Percentiles rank a stretch among this genome's conserved stretches.
These are phyloP conservation scores for Camptogramma bilineatum DNA, from an alignment of 2,888 invertebrate genomes.

Conservation along the genomic window DNA sequence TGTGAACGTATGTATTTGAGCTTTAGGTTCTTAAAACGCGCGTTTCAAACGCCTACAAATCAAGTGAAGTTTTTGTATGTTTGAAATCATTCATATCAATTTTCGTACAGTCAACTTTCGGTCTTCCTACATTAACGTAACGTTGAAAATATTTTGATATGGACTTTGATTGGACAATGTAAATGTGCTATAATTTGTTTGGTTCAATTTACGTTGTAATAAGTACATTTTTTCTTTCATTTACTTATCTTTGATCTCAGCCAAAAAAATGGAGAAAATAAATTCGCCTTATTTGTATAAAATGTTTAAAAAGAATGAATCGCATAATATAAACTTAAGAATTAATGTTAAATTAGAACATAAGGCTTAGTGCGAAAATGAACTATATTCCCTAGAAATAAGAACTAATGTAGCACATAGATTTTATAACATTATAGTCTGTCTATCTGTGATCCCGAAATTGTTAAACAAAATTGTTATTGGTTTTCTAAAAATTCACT, in stretches of 20 bases:
- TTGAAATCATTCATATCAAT: too few relatives aligned
- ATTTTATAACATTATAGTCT: constrained; percentile 16
- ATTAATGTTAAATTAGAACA: too few relatives aligned
- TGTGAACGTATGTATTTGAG: too few relatives aligned
- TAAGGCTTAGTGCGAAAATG: not conserved
- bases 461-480: constrained; percentile 16
- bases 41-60: too few relatives aligned
- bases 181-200: not conserved
- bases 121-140: not conserved
- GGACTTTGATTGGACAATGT: not conserved
- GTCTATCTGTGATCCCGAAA: constrained; percentile 29
- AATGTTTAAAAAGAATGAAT: not conserved
- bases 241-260: not conserved
- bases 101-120: too few relatives aligned
- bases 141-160: not conserved
- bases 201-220: not conserved
- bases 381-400: constrained; percentile 13
- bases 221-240: not conserved
- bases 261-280: not conserved
- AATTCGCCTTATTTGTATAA: not conserved
- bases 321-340: too few relatives aligned
- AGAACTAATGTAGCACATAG: constrained; percentile 11
- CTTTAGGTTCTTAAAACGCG: too few relatives aligned
- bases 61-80: too few relatives aligned
- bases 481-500: not conserved